Evolutionary conservation across 2,113 vertebrate genomes (phyloP).

Genomic region (Capra hircus): DNA sequence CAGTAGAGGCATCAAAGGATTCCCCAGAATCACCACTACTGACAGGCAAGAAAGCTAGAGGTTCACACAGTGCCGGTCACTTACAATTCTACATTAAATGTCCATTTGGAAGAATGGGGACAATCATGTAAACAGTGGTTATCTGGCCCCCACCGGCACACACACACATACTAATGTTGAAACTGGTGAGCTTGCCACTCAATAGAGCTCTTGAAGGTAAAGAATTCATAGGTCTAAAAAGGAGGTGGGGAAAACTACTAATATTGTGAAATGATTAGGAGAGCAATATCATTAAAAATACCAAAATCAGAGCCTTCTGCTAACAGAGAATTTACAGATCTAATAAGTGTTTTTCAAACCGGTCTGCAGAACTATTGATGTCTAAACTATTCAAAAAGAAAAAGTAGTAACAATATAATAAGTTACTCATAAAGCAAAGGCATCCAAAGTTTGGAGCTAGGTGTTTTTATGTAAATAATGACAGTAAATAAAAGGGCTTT

Average conservation of each 20-base stretch:
- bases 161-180: neutral
- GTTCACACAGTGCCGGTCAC: neutral
- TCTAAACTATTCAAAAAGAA: neutral
- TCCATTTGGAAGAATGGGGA: neutral
- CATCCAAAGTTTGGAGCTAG: neutral
- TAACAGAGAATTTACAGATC: neutral
- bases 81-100: neutral
- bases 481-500: neutral
- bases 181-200: neutral
- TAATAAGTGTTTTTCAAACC: neutral
- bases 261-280: neutral
- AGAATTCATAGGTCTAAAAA: neutral
- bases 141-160: neutral
- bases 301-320: neutral
- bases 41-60: neutral
- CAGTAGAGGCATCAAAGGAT: neutral
- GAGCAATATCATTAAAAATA: neutral
- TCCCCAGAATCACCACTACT: neutral
- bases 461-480: neutral
- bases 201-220: neutral
- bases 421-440: neutral
- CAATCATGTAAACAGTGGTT: neutral
- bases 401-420: neutral
- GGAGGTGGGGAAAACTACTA: neutral
- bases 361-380: neutral